Conservation (phyloP, 2,888 invertebrate species). For the Steromphala cineraria region DNA sequence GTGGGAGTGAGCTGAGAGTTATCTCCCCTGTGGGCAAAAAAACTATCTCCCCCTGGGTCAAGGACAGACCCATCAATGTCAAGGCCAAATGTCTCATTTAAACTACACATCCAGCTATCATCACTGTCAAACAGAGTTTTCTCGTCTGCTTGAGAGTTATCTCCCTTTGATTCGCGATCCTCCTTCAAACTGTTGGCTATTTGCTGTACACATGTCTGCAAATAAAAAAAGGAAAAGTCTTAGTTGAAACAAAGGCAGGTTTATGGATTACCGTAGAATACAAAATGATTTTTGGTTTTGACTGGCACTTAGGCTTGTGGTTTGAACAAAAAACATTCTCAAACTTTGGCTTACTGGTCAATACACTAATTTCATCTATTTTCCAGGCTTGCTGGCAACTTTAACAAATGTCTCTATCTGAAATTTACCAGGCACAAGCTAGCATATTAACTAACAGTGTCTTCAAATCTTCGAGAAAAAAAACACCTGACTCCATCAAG, state of each 20-base stretch:
- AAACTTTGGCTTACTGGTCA: too few relatives aligned
- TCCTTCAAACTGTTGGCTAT: background rate
- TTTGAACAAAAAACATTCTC: too few relatives aligned
- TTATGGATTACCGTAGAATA: too few relatives aligned
- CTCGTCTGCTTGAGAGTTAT: background rate
- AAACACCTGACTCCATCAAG: background rate
- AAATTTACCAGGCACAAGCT: background rate
- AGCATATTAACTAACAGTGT: background rate
- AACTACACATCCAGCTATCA: conserved; percentile 32
- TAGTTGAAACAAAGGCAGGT: too few relatives aligned
- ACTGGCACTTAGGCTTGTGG: too few relatives aligned
- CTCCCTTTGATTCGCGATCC: background rate
- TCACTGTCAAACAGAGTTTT: conserved; percentile 28
- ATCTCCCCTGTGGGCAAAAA: too few relatives aligned
- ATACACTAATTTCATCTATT: too few relatives aligned
- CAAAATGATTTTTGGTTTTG: too few relatives aligned
- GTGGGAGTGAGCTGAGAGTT: background rate
- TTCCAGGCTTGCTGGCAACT: background rate
- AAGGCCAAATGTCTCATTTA: background rate
- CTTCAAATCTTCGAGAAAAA: background rate
- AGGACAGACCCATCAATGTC: background rate
- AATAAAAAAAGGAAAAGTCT: too few relatives aligned
- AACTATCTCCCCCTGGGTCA: background rate
- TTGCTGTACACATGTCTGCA: background rate
- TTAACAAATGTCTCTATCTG: background rate